Evolutionary conservation across 2,888 invertebrate genomes (phyloP).

Genomic region (Troides helena): DNA sequence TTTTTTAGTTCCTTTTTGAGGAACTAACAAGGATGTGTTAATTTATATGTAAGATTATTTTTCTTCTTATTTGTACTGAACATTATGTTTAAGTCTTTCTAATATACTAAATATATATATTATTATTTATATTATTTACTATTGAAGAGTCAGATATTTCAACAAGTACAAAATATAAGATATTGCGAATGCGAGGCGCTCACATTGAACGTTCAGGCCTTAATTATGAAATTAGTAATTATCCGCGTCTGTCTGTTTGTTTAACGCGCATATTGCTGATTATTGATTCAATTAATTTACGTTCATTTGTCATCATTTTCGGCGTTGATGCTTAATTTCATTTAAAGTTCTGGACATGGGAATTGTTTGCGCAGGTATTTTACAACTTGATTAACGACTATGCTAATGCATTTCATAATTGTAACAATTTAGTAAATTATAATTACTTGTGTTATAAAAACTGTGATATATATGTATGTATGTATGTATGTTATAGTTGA

Average conservation of each 20-base stretch:
- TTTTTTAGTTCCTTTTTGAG: too few species aligned
- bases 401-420: conserved; percentile 11
- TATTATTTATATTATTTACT: not conserved
- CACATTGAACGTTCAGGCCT: not conserved
- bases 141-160: not conserved
- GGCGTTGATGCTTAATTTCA: conserved; percentile 29
- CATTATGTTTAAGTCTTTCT: not conserved
- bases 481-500: too few species aligned
- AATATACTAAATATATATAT: not conserved
- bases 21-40: not conserved
- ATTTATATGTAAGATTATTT: not conserved
- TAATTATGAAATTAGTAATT: conserved; percentile 40
- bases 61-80: not conserved
- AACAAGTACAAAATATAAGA: not conserved
- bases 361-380: conserved; percentile 12
- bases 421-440: conserved; percentile 11
- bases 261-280: conserved; percentile 34
- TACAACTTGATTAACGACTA: conserved; percentile 26
- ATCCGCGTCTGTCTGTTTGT: conserved; percentile 30
- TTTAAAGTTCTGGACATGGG: conserved; percentile 21
- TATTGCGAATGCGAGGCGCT: not conserved
- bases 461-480: too few species aligned
- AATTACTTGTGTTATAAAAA: too few species aligned
- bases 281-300: conserved; percentile 38
- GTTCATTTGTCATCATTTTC: conserved; percentile 28